Conservation (phyloP, 2,113 vertebrate species). For the Callaeas wilsoni region DNA sequence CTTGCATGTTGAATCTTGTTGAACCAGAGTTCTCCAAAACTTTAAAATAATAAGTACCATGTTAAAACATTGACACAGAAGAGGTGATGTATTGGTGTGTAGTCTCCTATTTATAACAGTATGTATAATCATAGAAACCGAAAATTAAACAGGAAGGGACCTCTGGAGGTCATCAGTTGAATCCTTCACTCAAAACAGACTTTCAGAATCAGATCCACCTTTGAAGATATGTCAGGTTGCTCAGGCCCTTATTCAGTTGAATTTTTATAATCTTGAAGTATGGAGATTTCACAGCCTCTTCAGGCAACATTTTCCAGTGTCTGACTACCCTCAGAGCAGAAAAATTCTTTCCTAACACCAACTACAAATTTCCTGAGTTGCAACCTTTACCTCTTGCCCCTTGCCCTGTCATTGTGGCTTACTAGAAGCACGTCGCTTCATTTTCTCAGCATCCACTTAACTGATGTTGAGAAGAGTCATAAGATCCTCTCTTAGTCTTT, state of each 20-base stretch:
- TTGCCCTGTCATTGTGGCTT: not conserved
- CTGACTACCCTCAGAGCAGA: not conserved
- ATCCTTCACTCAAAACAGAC: not conserved
- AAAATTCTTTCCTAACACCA: not conserved
- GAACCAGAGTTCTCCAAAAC: not conserved
- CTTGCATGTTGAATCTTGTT: not conserved
- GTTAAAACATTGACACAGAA: not conserved
- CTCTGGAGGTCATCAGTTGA: not conserved
- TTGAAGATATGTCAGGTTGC: not conserved
- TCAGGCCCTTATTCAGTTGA: not conserved
- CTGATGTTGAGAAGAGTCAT: not conserved
- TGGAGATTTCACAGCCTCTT: not conserved
- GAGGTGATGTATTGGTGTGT: not conserved
- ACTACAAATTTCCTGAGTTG: not conserved
- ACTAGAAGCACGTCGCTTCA: not conserved
- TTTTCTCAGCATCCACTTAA: not conserved
- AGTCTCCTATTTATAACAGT: not conserved
- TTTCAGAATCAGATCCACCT: not conserved
- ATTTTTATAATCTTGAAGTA: not conserved
- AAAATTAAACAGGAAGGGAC: not conserved
- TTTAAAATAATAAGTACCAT: not conserved
- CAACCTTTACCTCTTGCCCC: not conserved
- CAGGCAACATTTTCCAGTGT: not conserved
- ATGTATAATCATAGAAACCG: not conserved
- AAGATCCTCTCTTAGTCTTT: not conserved